A percentile compares a stretch with the other conserved stretches of the same genome.
Evolutionary conservation across 2,888 invertebrate genomes (phyloP).

Genomic region (Mythimna pallens): DNA sequence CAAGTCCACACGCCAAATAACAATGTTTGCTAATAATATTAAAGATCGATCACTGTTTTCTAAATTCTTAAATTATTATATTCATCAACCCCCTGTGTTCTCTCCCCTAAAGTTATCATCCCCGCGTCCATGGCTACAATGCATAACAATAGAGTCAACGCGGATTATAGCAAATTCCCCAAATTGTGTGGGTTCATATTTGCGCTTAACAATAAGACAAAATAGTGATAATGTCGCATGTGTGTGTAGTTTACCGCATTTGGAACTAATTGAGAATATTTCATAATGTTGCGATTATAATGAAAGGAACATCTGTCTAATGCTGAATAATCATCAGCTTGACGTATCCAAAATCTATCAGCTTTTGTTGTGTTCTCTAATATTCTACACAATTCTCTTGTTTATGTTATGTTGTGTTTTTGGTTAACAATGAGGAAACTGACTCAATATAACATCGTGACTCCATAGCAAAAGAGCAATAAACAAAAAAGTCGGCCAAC

Average conservation of each 20-base stretch:
- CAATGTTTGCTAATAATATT: conserved; percentile 72
- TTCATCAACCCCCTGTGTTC: conserved; percentile 71
- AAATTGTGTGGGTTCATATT: conserved; percentile 90
- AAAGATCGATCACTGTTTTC: conserved; percentile 75
- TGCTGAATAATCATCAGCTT: conserved; percentile 61
- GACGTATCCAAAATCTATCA: conserved; percentile 37
- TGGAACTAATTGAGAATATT: conserved; percentile 90
- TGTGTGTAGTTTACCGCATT: conserved; percentile 87
- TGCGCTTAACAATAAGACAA: conserved; percentile 87
- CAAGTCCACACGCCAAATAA: conserved; percentile 49
- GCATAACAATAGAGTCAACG: conserved; percentile 84
- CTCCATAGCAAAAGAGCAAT: conserved; percentile 41
- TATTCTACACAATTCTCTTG: conserved; percentile 10
- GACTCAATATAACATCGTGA: conserved; percentile 51
- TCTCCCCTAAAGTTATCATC: conserved; percentile 78
- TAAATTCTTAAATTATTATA: conserved; percentile 79
- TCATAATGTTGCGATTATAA: conserved; percentile 84
- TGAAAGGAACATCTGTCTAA: conserved; percentile 85
- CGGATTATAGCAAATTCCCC: conserved; percentile 89
- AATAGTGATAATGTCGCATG: conserved; percentile 89
- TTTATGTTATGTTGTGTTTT: conserved; percentile 23
- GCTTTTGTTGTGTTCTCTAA: conserved; percentile 36
- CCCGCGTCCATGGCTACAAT: conserved; percentile 78
- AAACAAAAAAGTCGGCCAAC: conserved; percentile 59
- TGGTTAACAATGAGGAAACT: conserved; percentile 30